phyloP scores from a whole-genome alignment of 2,797 vertebrate species.

The Steatocranus sp. region DNA sequence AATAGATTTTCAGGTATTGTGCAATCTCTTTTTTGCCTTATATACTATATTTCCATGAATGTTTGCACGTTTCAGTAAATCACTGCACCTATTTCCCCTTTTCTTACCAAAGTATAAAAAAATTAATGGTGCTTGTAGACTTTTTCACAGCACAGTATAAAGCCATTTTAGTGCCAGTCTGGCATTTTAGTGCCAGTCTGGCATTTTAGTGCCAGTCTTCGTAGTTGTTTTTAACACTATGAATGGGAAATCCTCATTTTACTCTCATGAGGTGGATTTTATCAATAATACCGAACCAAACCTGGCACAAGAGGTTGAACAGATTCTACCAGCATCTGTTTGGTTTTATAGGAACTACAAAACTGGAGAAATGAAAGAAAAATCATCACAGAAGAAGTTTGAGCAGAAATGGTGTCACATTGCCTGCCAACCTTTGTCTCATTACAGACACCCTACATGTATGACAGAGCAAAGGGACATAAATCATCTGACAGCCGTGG shows the following conservation, averaged over 20 bases:
- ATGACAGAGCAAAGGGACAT: slow-evolving; percentile 44
- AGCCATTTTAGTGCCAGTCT: neutral
- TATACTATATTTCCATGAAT: neutral
- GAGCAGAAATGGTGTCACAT: slow-evolving; percentile 7
- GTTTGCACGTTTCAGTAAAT: neutral
- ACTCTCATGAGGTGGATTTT: neutral
- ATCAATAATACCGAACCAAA: neutral
- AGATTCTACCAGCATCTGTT: slow-evolving; percentile 33
- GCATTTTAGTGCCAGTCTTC: neutral
- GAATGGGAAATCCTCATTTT: neutral
- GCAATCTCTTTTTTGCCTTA: neutral
- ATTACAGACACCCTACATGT: slow-evolving; percentile 16
- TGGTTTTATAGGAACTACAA: neutral
- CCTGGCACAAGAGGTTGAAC: slow-evolving; percentile 10
- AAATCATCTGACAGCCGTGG: slow-evolving; percentile 47
- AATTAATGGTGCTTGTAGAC: neutral
- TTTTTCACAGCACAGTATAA: neutral
- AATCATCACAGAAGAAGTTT: neutral
- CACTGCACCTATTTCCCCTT: neutral
- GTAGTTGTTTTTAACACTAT: neutral
- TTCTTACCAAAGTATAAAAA: neutral
- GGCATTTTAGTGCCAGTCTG: too few relatives aligned
- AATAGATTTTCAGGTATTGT: neutral
- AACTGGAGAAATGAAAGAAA: neutral
- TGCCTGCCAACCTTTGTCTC: slow-evolving; percentile 3